Conservation (phyloP, 2,113 vertebrate species). For the Catharus bicknelli region DNA sequence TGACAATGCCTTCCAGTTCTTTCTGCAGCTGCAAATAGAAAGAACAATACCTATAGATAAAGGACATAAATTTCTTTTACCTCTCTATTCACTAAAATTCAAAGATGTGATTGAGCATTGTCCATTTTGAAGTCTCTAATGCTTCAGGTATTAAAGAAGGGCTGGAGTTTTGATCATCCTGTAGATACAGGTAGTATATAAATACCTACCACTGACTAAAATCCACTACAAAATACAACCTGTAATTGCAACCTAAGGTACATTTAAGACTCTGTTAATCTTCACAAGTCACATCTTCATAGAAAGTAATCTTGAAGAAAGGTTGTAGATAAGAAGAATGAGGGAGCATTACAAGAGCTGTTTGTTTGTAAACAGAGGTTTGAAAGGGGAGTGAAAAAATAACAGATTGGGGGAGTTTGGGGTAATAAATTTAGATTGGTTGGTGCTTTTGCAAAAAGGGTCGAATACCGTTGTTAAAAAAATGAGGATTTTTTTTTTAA, state of each 20-base stretch:
- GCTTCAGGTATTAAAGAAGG: neutral
- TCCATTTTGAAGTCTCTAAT: neutral
- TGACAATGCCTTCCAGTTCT: neutral
- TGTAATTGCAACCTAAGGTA: neutral
- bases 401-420: neutral
- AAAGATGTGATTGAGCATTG: neutral
- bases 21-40: neutral
- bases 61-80: neutral
- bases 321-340: neutral
- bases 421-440: neutral
- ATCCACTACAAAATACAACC: neutral
- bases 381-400: neutral
- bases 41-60: neutral
- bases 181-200: neutral
- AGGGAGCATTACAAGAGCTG: neutral
- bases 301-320: neutral
- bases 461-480: neutral
- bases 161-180: neutral
- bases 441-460: neutral
- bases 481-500: neutral
- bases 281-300: neutral
- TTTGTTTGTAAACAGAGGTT: neutral
- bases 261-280: neutral
- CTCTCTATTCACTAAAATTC: neutral
- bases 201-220: neutral